These are phyloP conservation scores for Cheilosia vulpina DNA, from an alignment of 2,888 invertebrate species.

Conservation along the genomic window DNA sequence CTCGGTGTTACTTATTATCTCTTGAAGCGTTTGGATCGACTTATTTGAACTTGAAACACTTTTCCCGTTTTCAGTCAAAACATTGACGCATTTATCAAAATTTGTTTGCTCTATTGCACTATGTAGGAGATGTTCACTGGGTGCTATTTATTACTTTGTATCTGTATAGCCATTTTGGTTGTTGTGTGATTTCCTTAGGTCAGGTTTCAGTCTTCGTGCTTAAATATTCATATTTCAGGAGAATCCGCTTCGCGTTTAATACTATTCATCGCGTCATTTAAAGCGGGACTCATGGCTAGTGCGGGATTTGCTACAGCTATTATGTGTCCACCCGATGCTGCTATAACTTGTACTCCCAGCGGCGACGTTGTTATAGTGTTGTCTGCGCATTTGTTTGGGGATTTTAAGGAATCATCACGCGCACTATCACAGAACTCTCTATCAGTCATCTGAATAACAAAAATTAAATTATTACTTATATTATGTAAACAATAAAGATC, in stretches of 20 bases:
- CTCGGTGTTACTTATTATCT: not conserved
- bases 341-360: slow-evolving; percentile 89
- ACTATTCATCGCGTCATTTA: slow-evolving; percentile 80
- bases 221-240: slow-evolving; percentile 78
- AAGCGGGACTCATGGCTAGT: slow-evolving; percentile 86
- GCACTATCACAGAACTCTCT: slow-evolving; percentile 73
- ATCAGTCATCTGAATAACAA: slow-evolving; percentile 75
- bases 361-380: slow-evolving; percentile 73
- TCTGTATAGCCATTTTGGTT: not conserved
- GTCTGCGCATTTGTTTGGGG: slow-evolving; percentile 69
- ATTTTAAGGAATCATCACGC: slow-evolving; percentile 56
- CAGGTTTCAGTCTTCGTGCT: not conserved
- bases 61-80: slow-evolving; percentile 52
- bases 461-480: not conserved
- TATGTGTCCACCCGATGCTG: slow-evolving; percentile 93
- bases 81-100: slow-evolving; percentile 1
- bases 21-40: not conserved
- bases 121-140: slow-evolving; percentile 14
- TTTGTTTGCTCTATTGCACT: slow-evolving; percentile 60
- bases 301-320: slow-evolving; percentile 96
- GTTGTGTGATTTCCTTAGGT: not conserved
- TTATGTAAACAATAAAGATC: not conserved
- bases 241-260: slow-evolving; percentile 82
- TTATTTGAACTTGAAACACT: slow-evolving; percentile 29
- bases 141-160: not conserved